Percentiles rank a stretch among this genome's conserved stretches.
These are phyloP conservation scores for Anarhynchus alexandrinus DNA, from an alignment of 2,113 vertebrate genomes.

Conservation along the genomic window DNA sequence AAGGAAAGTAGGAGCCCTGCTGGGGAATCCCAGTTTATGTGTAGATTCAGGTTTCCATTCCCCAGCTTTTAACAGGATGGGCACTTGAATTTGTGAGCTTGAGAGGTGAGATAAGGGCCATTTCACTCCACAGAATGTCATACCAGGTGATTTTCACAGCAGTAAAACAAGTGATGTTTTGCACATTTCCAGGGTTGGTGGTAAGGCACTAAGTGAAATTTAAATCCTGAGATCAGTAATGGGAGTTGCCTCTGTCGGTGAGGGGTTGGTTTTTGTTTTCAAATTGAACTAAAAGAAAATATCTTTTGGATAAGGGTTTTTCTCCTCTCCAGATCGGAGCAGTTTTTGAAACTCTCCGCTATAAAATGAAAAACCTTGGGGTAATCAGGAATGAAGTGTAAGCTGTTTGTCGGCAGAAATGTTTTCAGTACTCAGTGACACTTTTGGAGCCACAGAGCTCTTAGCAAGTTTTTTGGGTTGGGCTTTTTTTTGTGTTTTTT, in stretches of 20 bases:
- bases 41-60: background rate
- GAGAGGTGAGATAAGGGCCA: background rate
- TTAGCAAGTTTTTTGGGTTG: background rate
- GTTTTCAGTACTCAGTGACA: background rate
- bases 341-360: background rate
- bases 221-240: background rate
- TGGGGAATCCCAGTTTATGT: background rate
- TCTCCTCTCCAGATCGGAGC: background rate
- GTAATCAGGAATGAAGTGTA: background rate
- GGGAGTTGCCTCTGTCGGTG: background rate
- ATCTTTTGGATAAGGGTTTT: background rate
- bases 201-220: background rate
- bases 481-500: too few relatives aligned
- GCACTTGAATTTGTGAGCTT: background rate
- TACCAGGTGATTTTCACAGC: background rate
- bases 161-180: background rate
- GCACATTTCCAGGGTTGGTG: background rate
- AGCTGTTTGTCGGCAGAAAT: background rate
- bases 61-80: background rate
- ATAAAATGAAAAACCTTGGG: background rate
- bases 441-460: background rate
- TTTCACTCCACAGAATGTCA: background rate
- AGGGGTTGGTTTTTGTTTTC: background rate
- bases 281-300: background rate
- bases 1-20: background rate